Conservation (phyloP, 2,113 vertebrate genomes). For the Datnioides undecimradiatus region DNA sequence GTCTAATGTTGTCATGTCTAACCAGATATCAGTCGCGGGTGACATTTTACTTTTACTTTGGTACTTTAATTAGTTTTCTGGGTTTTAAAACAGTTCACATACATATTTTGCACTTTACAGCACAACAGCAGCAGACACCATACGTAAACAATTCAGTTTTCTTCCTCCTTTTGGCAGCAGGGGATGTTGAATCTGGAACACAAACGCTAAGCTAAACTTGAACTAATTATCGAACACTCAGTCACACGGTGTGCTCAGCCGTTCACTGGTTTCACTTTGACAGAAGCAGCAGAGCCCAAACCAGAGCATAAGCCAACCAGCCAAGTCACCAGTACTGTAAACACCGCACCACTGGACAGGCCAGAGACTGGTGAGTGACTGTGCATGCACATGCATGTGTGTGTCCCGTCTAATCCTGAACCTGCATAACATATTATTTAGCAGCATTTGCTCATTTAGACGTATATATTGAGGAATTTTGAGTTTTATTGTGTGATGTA, state of each 20-base stretch:
- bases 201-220: neutral
- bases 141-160: too few relatives aligned
- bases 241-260: too few relatives aligned
- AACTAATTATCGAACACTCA: neutral
- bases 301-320: slow-evolving; percentile 53
- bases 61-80: too few relatives aligned
- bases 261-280: slow-evolving; percentile 20
- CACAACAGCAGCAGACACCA: too few relatives aligned
- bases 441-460: neutral
- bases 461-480: neutral
- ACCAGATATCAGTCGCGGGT: too few relatives aligned
- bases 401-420: neutral
- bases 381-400: neutral
- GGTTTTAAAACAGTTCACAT: neutral
- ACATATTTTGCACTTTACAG: too few relatives aligned
- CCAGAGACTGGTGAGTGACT: slow-evolving; percentile 86
- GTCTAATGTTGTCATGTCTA: too few relatives aligned
- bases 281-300: slow-evolving; percentile 76
- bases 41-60: too few relatives aligned
- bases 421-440: neutral
- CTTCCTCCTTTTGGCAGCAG: neutral
- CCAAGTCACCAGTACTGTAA: slow-evolving; percentile 74
- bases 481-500: neutral
- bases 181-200: neutral
- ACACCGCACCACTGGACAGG: slow-evolving; percentile 80